Conservation (phyloP, 2,888 invertebrate species). For the Lysandra bellargus region DNA sequence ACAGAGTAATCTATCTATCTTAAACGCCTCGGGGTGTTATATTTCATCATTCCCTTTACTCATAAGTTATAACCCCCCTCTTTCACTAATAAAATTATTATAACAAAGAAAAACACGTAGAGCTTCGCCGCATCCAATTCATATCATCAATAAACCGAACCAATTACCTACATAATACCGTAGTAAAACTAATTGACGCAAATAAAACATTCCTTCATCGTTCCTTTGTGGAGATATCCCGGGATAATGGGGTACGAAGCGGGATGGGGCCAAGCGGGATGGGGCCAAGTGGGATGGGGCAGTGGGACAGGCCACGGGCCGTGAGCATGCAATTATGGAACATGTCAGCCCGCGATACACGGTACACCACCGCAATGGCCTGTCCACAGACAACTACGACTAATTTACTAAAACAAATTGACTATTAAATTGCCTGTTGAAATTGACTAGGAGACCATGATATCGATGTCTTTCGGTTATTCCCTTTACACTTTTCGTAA, state of each 20-base stretch:
- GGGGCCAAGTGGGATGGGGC: neutral
- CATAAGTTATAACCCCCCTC: too few relatives aligned
- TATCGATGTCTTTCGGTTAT: too few relatives aligned
- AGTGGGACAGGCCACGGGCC: neutral
- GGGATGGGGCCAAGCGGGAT: neutral
- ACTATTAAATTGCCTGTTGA: neutral
- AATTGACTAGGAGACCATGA: neutral
- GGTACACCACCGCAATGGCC: conserved; percentile 11
- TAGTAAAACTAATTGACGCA: conserved; percentile 16
- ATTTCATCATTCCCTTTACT: too few relatives aligned
- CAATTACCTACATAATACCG: conserved; percentile 5
- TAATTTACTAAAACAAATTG: conserved; percentile 22
- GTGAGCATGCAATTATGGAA: conserved; percentile 28
- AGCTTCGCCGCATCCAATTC: neutral
- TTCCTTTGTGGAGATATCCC: conserved; percentile 1
- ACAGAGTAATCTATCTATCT: too few relatives aligned
- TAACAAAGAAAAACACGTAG: neutral
- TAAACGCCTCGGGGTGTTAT: too few relatives aligned
- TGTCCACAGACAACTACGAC: conserved; percentile 1
- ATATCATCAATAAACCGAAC: conserved; percentile 11
- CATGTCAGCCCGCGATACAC: conserved; percentile 5
- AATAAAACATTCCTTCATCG: conserved; percentile 12
- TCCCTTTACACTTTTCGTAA: too few relatives aligned
- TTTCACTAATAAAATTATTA: neutral
- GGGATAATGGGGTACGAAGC: neutral